Percentiles rank a stretch among this genome's conserved stretches.
Conservation (phyloP, 2,113 vertebrate genomes). For the Manacus vitellinus region DNA sequence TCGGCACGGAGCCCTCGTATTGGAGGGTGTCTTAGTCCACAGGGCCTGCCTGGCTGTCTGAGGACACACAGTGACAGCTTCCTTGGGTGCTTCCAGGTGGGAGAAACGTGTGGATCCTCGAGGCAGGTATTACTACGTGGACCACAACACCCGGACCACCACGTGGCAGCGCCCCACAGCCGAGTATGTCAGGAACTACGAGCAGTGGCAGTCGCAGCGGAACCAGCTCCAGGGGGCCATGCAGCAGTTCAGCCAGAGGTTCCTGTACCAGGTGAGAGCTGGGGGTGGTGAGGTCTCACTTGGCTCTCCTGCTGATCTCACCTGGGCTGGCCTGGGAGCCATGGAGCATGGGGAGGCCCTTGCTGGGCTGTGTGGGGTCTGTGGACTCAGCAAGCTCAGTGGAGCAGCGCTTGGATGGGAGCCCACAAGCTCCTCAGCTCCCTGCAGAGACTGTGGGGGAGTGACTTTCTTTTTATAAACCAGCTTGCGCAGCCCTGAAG, state of each 20-base stretch:
- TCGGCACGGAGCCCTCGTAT: rapidly evolving
- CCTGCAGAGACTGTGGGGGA: neutral
- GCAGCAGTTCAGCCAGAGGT: constrained; percentile 98
- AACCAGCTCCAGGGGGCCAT: constrained; percentile 96
- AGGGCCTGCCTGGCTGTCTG: rapidly evolving
- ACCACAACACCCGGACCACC: constrained; percentile 98
- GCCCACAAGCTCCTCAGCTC: neutral
- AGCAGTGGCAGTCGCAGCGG: constrained; percentile 97
- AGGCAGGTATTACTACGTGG: constrained; percentile 94
- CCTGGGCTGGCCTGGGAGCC: neutral
- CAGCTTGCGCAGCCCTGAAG: neutral
- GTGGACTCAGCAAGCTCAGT: rapidly evolving
- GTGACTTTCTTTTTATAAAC: neutral
- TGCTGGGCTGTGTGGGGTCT: neutral
- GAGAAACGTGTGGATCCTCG: constrained; percentile 95
- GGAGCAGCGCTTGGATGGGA: neutral
- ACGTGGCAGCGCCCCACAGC: constrained; percentile 97
- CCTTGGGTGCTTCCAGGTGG: constrained; percentile 80
- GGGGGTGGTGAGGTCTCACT: neutral
- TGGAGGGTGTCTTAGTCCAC: rapidly evolving
- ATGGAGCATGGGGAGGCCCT: rapidly evolving
- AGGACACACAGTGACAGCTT: neutral
- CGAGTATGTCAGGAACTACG: constrained; percentile 92
- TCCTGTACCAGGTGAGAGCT: constrained; percentile 91
- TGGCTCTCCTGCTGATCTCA: neutral